Base-by-base conservation (phyloP, 2,113 vertebrate genomes). In the Cyanocitta stelleri region DNA sequence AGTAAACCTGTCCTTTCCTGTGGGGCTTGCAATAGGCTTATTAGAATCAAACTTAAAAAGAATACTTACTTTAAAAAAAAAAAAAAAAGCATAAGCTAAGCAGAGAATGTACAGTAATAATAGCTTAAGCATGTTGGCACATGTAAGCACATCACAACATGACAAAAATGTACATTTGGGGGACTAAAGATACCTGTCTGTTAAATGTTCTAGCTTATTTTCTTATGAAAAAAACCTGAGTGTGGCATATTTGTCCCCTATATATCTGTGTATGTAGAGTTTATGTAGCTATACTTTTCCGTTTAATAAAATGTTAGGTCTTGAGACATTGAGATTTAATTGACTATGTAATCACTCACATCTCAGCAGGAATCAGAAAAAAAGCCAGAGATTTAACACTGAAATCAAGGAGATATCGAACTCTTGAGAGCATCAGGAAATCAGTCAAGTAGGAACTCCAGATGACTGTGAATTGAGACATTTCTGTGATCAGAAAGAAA, bases 331-430 rank as follows among this genome's bases (percentile, higher is more conserved):
- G 55, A 81, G 21, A 63, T 63, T 81, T 73, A 77, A 85, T 30
- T 87, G 24, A 33, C 6, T 69, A 21, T 62, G 10, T 49, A 51
- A 81, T 89, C 44, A 61, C 11, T 86, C 23, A 13, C 33, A 72
- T 59, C 71, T 84, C 72, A 87, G 30, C n/a, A 85, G 30, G 30
- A 94, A 59, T 77, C 30, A 87, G 64, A 71, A 91, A 55, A 72
- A 71, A 83, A 55, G 1, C 2, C 37, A 74, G 39, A 81, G 39
- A 43, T 69, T 80, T 89, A 69, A 56, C 49, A 48, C 2, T 64
- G 58, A 85, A 95, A 16, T 86, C 43, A 64, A 86, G 41, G 55
- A 78, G 48, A 11, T 91, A 71, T 5, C 43, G 33, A 87, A 75
- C 30, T 68, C 37, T 87, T 54, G 6, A 5, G 14, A 59, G 9